Evolutionary conservation across 2,797 vertebrate genomes (phyloP).

Genomic region (Manis crassicaudata): DNA sequence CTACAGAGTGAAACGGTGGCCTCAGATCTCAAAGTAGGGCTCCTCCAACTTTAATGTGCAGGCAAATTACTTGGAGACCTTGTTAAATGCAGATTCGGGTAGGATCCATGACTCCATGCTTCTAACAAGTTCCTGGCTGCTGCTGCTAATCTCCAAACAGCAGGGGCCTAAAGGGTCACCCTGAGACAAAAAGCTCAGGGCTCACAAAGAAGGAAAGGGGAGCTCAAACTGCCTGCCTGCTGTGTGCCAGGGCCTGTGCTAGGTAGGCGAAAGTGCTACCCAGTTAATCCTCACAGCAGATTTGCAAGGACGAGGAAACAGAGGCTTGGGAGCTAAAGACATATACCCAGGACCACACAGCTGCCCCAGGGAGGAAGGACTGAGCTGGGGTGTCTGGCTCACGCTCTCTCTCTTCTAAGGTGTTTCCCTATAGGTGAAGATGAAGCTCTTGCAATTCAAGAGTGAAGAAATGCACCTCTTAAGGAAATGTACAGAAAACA

Average conservation of each 20-base stretch:
- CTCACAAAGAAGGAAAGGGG: background rate
- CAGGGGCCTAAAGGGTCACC: background rate
- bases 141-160: background rate
- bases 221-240: background rate
- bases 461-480: background rate
- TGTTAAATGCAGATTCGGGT: background rate
- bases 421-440: background rate
- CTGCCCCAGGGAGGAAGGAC: background rate
- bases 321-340: background rate
- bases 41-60: background rate
- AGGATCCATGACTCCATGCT: background rate
- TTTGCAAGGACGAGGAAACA: background rate
- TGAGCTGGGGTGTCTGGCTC: rapidly evolving
- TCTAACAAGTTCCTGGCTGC: background rate
- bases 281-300: background rate
- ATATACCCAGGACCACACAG: background rate
- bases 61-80: background rate
- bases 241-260: background rate
- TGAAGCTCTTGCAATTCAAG: background rate
- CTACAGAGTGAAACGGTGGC: background rate
- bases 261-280: background rate
- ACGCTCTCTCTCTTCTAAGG: background rate
- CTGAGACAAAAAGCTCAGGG: background rate
- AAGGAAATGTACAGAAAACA: background rate
- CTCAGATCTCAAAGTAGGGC: background rate